These are phyloP conservation scores for Panagrolaimus sp. DNA, from an alignment of 1,140 invertebrate species.

Conservation along the genomic window DNA sequence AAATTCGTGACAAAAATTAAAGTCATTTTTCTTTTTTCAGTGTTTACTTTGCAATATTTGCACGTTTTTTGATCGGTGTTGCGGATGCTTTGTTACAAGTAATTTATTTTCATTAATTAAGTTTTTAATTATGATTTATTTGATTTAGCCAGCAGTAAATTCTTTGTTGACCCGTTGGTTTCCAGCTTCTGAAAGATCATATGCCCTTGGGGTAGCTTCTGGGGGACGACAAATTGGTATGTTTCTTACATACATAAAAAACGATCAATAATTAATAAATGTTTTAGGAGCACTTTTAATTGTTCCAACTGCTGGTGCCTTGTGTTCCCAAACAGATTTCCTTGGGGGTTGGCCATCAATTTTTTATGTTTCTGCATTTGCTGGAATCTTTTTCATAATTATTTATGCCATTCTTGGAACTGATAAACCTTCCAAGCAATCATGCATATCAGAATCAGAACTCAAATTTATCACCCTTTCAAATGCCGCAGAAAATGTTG, in stretches of 20 bases:
- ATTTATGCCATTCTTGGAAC: constrained; percentile 56
- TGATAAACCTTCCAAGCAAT: constrained; percentile 58
- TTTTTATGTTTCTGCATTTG: constrained; percentile 56
- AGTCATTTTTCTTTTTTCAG: constrained; percentile 28
- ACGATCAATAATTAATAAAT: not conserved
- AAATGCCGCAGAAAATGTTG: constrained; percentile 53
- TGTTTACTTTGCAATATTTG: constrained; percentile 53
- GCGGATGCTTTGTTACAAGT: constrained; percentile 47
- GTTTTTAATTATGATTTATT: no score
- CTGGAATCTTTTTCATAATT: constrained; percentile 54
- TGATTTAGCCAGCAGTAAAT: constrained; percentile 54
- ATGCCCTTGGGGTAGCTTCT: constrained; percentile 56
- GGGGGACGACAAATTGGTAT: constrained; percentile 56
- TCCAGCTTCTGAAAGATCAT: constrained; percentile 50
- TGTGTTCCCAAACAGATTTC: constrained; percentile 53
- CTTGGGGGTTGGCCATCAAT: constrained; percentile 59
- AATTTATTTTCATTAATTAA: no score
- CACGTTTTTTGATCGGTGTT: constrained; percentile 55
- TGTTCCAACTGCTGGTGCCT: constrained; percentile 54
- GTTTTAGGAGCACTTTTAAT: constrained; percentile 55
- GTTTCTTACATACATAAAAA: not conserved
- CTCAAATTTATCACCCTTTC: constrained; percentile 53
- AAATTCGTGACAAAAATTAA: no score
- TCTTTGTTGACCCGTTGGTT: constrained; percentile 58
- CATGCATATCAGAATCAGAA: constrained; percentile 47